Evolutionary conservation across 2,888 invertebrate genomes (phyloP).

Genomic region (Papilio gigon): DNA sequence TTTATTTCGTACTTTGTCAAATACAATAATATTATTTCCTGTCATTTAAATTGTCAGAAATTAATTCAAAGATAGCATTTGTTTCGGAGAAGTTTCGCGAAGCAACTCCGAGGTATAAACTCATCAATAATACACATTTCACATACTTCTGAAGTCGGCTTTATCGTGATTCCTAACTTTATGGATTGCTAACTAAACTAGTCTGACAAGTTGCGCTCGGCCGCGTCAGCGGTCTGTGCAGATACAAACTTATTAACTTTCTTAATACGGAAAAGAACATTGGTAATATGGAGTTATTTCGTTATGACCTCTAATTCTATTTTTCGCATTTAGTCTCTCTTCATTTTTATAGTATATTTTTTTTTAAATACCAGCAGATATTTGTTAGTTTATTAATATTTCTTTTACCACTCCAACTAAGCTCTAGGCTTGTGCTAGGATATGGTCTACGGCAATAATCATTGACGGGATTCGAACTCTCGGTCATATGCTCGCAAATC

Average conservation of each 20-base stretch:
- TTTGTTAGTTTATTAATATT: too few species aligned
- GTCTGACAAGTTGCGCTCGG: slow-evolving; percentile 23
- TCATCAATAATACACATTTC: slow-evolving; percentile 18
- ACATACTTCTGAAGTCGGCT: slow-evolving; percentile 6
- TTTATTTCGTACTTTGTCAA: too few species aligned
- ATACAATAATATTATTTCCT: not conserved
- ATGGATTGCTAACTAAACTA: slow-evolving; percentile 31
- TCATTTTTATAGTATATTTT: too few species aligned
- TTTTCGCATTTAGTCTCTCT: not conserved
- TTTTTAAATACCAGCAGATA: too few species aligned
- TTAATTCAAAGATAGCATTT: not conserved
- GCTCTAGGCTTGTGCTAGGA: too few species aligned
- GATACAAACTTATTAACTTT: slow-evolving; percentile 22
- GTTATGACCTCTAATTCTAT: too few species aligned
- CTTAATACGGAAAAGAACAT: slow-evolving; percentile 2
- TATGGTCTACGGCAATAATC: too few species aligned
- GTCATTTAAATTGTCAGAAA: not conserved
- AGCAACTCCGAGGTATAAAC: not conserved
- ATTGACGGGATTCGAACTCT: too few species aligned
- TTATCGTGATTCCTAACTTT: slow-evolving; percentile 33
- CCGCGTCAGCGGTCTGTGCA: slow-evolving; percentile 31
- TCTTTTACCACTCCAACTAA: too few species aligned
- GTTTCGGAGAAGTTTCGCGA: not conserved
- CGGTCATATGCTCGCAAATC: too few species aligned
- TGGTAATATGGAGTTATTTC: too few species aligned